Evolutionary conservation across 2,113 vertebrate species (phyloP).

Genomic region (Aramus guarauna): DNA sequence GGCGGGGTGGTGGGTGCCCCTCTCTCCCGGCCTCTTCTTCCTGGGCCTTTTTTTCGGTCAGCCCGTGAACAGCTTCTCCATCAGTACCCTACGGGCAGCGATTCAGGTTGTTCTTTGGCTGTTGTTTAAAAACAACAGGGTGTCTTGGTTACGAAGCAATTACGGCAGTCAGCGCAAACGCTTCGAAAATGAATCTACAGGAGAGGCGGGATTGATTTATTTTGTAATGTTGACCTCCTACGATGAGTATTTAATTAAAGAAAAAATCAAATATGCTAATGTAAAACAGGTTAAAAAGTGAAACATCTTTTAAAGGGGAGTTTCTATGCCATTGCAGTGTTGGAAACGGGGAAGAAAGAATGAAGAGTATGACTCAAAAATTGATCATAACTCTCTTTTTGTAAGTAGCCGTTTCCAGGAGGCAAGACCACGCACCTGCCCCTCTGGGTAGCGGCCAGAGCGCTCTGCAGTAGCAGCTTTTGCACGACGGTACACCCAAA

Average conservation of each 20-base stretch:
- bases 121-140: neutral
- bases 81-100: neutral
- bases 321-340: neutral
- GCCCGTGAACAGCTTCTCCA: neutral
- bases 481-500: accelerated
- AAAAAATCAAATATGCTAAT: neutral
- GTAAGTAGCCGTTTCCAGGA: neutral
- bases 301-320: neutral
- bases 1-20: neutral
- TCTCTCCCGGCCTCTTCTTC: neutral
- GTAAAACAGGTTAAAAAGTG: neutral
- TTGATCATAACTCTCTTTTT: neutral
- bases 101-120: neutral
- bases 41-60: neutral
- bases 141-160: conserved; percentile 3
- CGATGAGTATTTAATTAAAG: neutral
- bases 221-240: neutral
- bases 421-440: neutral
- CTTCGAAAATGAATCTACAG: neutral
- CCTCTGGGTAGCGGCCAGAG: accelerated
- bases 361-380: neutral
- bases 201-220: neutral
- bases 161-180: neutral
- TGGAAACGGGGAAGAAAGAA: neutral
- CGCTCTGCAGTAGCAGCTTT: neutral